Conservation (phyloP, 2,113 vertebrate genomes). For the Willisornis vidua region DNA sequence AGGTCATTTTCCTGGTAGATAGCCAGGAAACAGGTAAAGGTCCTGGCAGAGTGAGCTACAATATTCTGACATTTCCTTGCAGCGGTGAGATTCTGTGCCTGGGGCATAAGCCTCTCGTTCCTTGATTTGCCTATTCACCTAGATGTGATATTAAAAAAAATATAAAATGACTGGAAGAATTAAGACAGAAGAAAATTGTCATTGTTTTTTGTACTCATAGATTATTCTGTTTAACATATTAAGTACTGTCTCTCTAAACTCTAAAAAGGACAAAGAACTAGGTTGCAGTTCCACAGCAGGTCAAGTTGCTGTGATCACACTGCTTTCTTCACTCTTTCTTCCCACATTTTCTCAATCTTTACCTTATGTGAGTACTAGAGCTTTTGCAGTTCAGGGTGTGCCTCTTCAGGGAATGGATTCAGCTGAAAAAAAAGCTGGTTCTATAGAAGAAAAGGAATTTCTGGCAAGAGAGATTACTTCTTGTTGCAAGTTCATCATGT, state of each 20-base stretch:
- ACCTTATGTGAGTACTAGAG: background rate
- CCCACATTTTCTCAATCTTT: background rate
- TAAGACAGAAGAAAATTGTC: background rate
- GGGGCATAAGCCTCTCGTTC: slow-evolving; percentile 92
- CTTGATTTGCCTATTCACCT: slow-evolving; percentile 94
- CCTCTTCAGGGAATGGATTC: background rate
- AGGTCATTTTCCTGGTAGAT: slow-evolving; percentile 55
- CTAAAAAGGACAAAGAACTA: background rate
- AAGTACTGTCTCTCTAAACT: background rate
- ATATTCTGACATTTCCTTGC: slow-evolving; percentile 99
- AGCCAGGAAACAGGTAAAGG: slow-evolving; percentile 93
- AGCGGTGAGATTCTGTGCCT: slow-evolving; percentile 92
- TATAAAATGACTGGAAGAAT: background rate
- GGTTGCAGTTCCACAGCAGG: background rate
- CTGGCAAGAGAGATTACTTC: background rate
- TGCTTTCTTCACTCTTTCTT: background rate
- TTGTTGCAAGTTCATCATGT: fast-evolving
- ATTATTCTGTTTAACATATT: background rate
- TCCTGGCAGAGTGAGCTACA: slow-evolving; percentile 92
- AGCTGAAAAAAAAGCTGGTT: background rate
- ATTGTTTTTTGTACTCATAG: background rate
- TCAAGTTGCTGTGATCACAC: background rate
- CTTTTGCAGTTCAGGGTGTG: background rate
- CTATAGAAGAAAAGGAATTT: background rate
- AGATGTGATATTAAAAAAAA: background rate